Evolutionary conservation across 1,140 invertebrate genomes (phyloP), one percentile per base, ranked within the genome.

Genomic region (Sycobia sp.): DNA sequence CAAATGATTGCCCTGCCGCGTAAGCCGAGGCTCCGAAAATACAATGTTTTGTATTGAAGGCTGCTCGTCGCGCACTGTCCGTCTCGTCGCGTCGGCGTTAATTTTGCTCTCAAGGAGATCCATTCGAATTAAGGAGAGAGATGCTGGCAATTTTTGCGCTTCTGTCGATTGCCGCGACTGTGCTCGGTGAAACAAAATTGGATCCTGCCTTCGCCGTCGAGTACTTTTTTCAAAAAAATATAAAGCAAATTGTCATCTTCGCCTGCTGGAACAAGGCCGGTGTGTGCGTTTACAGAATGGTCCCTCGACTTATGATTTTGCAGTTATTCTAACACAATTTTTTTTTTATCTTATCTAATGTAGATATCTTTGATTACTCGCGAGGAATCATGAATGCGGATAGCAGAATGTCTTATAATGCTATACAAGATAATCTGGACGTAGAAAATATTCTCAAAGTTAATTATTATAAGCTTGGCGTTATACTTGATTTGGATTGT

Each of bases 401-500:
- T 22, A 62, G 25, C 14, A 62, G 23, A 27, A 59, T 67, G 16
- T 67, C 68, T 3, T 71, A 65, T 38, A 50, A 56, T 25, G 9
- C 14, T 1, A 69, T 70, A 43, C n/a, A 27, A 51, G 39, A 67
- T 10, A 43, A 69, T 49, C n/a, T 69, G 3, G 38, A 62, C 22
- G 69, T 75, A 55, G 44, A 60, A 2, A 44, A 29, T 22, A 54
- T 68, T 41, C 44, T 76, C 1, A 65, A 54, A 62, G 62, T 73
- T 16, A 71, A 74, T 71, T 73, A 74, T 62, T 73, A 75, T 50
- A 71, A 65, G 44, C 20, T 76, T 27, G 75, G 75, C 11, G 53
- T 75, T 8, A 14, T 75, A 18, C 55, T 74, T 5, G 69, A 75
- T 69, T 62, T 69, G 8, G 71, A 76, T 53, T 76, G 75, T 68